Percentiles rank a stretch among this genome's conserved stretches.
These are phyloP conservation scores for Apostichopus californicus DNA, from an alignment of 35 echinoderm and acorn worm genomes.

Conservation along the genomic window DNA sequence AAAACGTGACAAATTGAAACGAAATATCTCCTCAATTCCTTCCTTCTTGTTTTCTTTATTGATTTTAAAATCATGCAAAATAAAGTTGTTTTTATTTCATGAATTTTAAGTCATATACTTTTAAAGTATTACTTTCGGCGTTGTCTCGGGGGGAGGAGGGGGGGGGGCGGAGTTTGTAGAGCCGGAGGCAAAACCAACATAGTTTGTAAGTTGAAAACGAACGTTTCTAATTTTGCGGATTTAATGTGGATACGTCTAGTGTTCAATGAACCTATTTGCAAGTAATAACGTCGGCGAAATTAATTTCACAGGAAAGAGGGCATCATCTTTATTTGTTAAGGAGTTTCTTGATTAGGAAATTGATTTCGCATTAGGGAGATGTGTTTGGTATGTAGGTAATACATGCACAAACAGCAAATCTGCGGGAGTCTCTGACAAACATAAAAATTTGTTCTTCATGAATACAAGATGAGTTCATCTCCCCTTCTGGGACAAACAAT, in stretches of 20 bases:
- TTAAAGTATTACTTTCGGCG: not conserved
- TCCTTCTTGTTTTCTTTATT: not conserved
- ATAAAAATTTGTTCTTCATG: not conserved
- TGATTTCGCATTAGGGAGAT: not conserved
- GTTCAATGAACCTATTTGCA: not conserved
- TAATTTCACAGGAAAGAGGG: not conserved
- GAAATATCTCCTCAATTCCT: not conserved
- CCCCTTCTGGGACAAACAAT: not conserved
- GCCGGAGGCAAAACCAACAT: not conserved
- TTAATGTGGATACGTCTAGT: not conserved
- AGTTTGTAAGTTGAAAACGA: not conserved
- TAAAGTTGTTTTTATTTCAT: not conserved
- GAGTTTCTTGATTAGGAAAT: not conserved
- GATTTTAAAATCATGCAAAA: not conserved
- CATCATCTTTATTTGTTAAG: not conserved
- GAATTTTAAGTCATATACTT: not conserved
- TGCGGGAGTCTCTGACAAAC: not conserved
- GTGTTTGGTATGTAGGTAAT: not conserved
- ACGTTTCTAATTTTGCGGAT: not conserved
- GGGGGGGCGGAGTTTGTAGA: not conserved
- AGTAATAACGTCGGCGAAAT: not conserved
- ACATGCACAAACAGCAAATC: not conserved
- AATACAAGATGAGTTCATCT: slow-evolving; percentile 1
- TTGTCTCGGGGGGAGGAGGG: not conserved
- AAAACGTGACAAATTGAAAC: slow-evolving; percentile 14